Percentiles rank a stretch among this genome's conserved stretches.
Conservation (phyloP, 2,888 invertebrate genomes). For the Leistus spinibarbis region DNA sequence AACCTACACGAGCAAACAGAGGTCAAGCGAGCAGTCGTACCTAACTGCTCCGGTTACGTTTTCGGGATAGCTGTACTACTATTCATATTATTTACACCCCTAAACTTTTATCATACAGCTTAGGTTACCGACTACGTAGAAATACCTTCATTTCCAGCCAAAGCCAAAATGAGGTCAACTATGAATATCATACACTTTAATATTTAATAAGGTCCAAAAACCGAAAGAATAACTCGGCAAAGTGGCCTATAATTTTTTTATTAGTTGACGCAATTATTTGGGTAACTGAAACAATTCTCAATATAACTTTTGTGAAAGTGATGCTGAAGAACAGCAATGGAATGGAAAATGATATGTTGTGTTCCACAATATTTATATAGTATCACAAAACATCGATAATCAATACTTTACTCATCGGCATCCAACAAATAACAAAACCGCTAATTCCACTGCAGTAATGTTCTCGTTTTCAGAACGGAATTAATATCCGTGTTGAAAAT, state of each 20-base stretch:
- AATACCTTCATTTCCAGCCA: neutral
- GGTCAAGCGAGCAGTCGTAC: neutral
- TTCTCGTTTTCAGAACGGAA: neutral
- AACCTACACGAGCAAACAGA: neutral
- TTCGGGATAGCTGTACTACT: neutral
- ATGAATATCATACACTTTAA: neutral
- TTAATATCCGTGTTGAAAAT: neutral
- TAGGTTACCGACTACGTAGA: neutral
- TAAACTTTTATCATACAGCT: neutral
- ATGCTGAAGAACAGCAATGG: too few species aligned
- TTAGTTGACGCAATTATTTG: too few species aligned
- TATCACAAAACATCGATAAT: neutral
- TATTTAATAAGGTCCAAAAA: neutral
- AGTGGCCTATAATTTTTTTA: too few species aligned
- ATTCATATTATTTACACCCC: neutral
- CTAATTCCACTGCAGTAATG: neutral
- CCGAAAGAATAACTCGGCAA: neutral
- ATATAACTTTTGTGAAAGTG: too few species aligned
- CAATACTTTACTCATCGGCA: neutral
- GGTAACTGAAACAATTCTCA: too few species aligned
- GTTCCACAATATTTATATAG: neutral
- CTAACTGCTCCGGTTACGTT: neutral
- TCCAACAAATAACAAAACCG: neutral
- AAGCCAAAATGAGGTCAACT: neutral
- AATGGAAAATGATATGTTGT: neutral